Evolutionary conservation across 2,113 vertebrate species (phyloP).

Genomic region (Atherinomorus stipes): DNA sequence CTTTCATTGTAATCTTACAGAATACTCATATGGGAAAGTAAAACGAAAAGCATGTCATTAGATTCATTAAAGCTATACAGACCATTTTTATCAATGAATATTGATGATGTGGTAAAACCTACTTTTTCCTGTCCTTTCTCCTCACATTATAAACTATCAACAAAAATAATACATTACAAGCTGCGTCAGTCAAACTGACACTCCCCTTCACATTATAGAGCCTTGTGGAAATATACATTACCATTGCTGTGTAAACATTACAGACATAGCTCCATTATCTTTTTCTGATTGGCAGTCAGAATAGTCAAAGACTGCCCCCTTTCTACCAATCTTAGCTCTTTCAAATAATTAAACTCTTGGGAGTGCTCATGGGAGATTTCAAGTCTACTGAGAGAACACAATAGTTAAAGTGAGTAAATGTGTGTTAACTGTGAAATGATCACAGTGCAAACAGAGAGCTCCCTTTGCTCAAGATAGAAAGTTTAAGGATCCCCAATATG

Average conservation of each 20-base stretch:
- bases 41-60: constrained; percentile 54
- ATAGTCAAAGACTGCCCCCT: constrained; percentile 75
- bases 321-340: constrained; percentile 65
- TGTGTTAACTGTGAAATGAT: constrained; percentile 31
- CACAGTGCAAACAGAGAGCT: constrained; percentile 34
- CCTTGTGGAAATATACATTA: background rate
- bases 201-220: constrained; percentile 8
- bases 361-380: constrained; percentile 22
- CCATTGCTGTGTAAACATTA: too few species aligned
- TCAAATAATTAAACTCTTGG: constrained; percentile 80
- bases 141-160: constrained; percentile 1
- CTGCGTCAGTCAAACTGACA: constrained; percentile 7
- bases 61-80: constrained; percentile 62
- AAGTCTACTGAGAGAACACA: constrained; percentile 41
- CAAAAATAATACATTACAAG: constrained; percentile 22
- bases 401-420: constrained; percentile 27
- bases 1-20: constrained; percentile 57
- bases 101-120: constrained; percentile 40
- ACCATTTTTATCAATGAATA: constrained; percentile 57
- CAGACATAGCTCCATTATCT: constrained; percentile 3
- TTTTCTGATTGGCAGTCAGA: constrained; percentile 62
- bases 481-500: background rate
- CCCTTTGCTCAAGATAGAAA: constrained; percentile 14
- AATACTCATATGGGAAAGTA: constrained; percentile 29
- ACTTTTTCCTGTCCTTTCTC: constrained; percentile 18